phyloP scores from a whole-genome alignment of 2,888 invertebrate species.

The Amblyteles armatorius region DNA sequence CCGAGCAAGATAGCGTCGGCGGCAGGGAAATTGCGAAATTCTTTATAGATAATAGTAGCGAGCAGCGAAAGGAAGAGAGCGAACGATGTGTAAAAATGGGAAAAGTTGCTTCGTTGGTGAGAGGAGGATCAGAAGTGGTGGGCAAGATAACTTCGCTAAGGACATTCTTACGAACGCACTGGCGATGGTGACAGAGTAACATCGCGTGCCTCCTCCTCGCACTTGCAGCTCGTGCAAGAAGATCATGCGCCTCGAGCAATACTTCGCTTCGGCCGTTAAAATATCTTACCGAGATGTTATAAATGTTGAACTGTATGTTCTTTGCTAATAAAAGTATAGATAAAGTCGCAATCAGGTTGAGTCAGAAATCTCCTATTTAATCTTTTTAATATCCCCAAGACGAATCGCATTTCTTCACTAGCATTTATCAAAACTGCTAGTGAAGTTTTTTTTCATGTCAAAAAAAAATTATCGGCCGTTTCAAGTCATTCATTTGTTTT shows the following conservation, averaged over 20 bases:
- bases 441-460: background rate
- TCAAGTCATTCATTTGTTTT: no score
- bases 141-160: constrained; percentile 27
- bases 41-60: constrained; percentile 40
- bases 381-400: background rate
- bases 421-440: background rate
- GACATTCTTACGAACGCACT: constrained; percentile 34
- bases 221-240: constrained; percentile 37
- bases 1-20: constrained; percentile 11
- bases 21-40: constrained; percentile 50
- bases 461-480: no score
- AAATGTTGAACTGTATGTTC: background rate
- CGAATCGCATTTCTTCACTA: background rate
- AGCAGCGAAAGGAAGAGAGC: constrained; percentile 38
- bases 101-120: constrained; percentile 42
- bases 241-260: constrained; percentile 17
- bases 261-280: constrained; percentile 13
- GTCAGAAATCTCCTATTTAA: background rate
- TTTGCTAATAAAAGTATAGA: background rate
- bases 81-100: constrained; percentile 42
- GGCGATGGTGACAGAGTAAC: constrained; percentile 36
- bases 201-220: constrained; percentile 17
- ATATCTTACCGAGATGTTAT: background rate
- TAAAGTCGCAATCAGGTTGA: background rate
- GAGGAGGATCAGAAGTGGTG: constrained; percentile 43